Evolutionary conservation across 2,797 vertebrate genomes (phyloP).

Genomic region (Linurgus olivaceus): DNA sequence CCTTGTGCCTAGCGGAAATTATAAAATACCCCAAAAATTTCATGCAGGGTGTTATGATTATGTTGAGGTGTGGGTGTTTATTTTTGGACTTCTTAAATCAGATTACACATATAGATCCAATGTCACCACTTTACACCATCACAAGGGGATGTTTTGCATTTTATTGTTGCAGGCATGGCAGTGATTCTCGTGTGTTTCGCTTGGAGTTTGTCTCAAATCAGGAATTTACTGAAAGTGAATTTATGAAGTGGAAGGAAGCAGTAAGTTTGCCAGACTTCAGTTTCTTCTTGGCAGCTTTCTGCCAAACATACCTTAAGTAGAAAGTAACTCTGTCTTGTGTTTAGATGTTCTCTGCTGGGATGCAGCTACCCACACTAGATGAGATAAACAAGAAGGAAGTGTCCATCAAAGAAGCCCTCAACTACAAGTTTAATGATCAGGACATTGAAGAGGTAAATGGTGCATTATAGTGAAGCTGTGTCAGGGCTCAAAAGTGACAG

Average conservation of each 20-base stretch:
- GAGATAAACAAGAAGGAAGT: conserved; percentile 97
- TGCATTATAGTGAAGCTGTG: neutral
- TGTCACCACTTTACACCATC: neutral
- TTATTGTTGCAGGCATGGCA: conserved; percentile 86
- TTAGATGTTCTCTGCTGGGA: conserved; percentile 93
- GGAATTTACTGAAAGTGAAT: conserved; percentile 96
- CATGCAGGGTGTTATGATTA: neutral
- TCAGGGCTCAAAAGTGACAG: neutral
- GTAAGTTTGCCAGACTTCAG: conserved; percentile 76
- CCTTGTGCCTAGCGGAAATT: neutral
- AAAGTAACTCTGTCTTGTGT: neutral
- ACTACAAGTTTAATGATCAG: conserved; percentile 98
- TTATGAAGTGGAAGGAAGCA: conserved; percentile 99
- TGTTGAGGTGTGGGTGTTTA: neutral
- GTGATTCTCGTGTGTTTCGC: conserved; percentile 92
- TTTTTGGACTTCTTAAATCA: neutral
- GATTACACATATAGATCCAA: neutral
- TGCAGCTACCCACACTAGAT: conserved; percentile 96
- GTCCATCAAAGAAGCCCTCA: conserved; percentile 97
- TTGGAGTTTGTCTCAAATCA: conserved; percentile 99
- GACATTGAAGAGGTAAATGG: conserved; percentile 93
- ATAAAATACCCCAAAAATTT: neutral
- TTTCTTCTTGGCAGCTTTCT: neutral
- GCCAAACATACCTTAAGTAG: neutral
- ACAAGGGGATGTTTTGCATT: neutral